Evolutionary conservation across 2,888 invertebrate genomes (phyloP), one percentile per base, ranked within the genome.

Genomic region (Ectemnius cavifrons): DNA sequence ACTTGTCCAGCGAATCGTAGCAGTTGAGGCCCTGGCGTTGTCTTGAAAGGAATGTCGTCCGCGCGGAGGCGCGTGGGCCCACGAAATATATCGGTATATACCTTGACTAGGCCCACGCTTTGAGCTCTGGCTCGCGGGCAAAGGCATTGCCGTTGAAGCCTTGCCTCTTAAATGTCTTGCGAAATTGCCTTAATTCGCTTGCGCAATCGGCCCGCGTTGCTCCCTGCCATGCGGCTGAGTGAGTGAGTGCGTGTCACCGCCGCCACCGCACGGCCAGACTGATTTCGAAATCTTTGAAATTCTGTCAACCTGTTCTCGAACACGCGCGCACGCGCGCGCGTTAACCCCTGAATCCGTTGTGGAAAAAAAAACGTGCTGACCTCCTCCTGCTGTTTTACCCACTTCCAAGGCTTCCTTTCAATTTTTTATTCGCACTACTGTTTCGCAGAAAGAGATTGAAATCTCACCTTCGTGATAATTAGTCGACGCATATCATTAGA

Each of bases 21-120:
- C 71, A 62, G 59, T 47, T 69, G 66, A 77, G 70, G 73, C 37
- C 37, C 8, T 8, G 8, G 78, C 79, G 76, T 78, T 79, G 81
- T 81, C 83, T 78, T 69, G 75, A 81, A 79, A 77, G 87, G 87
- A 87, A 87, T 87, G 86, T 71, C 74, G 80, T 73, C 73, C 80
- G 75, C 61, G 75, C 77, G 37, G 11, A 61, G 72, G 59, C 62
- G 83, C 78, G 83, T 79, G 78, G 83, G 82, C 73, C 78, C 73
- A 77, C 80, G 73, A 83, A 83, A 83, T 83, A 78, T 83, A 82
- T 82, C 75, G 75, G 80, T 80, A 16, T 52, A 68, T 81, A 73
- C 65, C 73, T 75, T 79, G 66, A 45, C 69, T 63, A 66, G 27
- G 75, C 81, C 81, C 83, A 83, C 83, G 78, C 82, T 79, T 16